A percentile compares a stretch with the other conserved stretches of the same genome.
Evolutionary conservation across 2,113 vertebrate species (phyloP).

Genomic region (Sphaerodactylus townsendi): DNA sequence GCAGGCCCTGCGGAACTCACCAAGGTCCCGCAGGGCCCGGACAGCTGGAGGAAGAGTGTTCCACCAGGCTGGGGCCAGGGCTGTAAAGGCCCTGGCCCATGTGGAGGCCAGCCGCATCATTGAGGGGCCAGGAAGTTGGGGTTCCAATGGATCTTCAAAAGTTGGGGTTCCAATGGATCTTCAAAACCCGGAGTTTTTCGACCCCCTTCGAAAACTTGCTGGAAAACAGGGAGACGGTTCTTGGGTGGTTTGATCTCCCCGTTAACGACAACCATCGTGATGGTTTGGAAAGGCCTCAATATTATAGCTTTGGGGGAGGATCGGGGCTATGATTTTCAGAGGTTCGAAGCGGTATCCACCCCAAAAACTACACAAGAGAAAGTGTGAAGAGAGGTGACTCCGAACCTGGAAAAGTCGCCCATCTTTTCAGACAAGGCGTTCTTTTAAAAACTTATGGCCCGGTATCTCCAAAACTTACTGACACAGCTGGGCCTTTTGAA

Average conservation of each 20-base stretch:
- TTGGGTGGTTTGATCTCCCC: background rate
- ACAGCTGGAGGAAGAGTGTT: no score
- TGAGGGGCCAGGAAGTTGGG: no score
- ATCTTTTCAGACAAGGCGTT: background rate
- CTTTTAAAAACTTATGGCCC: background rate
- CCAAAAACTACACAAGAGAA: background rate
- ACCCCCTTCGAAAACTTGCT: constrained; percentile 8
- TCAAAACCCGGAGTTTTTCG: constrained; percentile 26
- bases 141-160: no score
- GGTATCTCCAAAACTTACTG: background rate
- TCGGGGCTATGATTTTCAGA: background rate
- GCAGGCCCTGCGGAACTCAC: no score
- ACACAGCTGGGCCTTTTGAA: background rate
- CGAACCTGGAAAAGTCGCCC: background rate
- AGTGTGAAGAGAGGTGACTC: background rate
- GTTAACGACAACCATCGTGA: background rate
- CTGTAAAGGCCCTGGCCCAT: no score
- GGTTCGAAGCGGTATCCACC: background rate
- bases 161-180: no score
- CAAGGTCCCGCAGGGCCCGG: no score
- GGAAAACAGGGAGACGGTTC: no score
- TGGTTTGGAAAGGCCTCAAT: background rate
- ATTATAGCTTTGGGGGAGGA: background rate
- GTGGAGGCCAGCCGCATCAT: no score
- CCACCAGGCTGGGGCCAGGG: no score